Conservation (phyloP, 2,888 invertebrate species). For the Synanthedon andrenaeformis region DNA sequence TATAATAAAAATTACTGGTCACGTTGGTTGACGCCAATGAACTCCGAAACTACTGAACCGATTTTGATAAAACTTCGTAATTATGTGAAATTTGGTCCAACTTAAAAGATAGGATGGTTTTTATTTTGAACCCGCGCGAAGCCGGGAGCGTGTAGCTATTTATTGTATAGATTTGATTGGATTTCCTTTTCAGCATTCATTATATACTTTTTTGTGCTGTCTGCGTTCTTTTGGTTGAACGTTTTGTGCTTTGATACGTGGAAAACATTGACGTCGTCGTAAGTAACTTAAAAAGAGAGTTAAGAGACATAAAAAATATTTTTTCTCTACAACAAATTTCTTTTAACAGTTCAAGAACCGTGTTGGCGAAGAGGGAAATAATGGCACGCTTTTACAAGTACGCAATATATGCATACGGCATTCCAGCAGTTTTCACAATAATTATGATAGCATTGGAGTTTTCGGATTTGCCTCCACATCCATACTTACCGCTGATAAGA, state of each 20-base stretch:
- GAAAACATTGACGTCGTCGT: background rate
- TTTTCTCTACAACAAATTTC: background rate
- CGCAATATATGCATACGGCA: constrained; percentile 46
- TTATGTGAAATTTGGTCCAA: no score
- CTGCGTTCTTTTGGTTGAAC: background rate
- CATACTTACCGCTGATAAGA: constrained; percentile 33
- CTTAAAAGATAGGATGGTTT: no score
- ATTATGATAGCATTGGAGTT: constrained; percentile 41
- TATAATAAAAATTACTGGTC: no score
- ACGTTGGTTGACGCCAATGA: no score
- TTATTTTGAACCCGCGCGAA: no score
- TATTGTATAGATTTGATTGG: no score
- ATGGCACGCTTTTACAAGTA: constrained; percentile 37
- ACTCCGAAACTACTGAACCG: no score
- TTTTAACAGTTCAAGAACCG: background rate
- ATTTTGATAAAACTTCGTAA: no score
- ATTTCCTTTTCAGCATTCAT: background rate
- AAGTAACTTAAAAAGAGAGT: background rate
- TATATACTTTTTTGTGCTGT: background rate
- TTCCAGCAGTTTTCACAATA: constrained; percentile 38
- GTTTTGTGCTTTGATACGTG: background rate
- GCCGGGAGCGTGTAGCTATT: no score
- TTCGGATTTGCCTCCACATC: constrained; percentile 30
- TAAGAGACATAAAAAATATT: background rate
- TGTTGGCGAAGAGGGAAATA: background rate